Percentiles rank a stretch among this genome's conserved stretches.
Conservation (phyloP, 1,140 invertebrate genomes). For the Amyelois transitella region DNA sequence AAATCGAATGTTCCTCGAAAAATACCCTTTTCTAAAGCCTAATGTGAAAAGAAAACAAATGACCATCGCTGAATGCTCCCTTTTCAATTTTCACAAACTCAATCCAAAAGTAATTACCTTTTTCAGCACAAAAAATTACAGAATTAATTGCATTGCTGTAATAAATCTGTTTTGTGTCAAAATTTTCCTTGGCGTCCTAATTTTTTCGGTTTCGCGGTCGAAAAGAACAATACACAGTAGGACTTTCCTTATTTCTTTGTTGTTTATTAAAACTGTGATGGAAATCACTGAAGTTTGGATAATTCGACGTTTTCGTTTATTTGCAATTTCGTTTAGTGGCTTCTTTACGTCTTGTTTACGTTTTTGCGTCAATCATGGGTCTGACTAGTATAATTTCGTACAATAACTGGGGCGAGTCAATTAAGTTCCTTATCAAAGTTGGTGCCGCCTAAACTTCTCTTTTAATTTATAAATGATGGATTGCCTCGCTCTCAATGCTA, state of each 20-base stretch:
- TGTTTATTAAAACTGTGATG: slow-evolving; percentile 53
- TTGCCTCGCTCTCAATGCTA: neutral
- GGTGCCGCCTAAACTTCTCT: neutral
- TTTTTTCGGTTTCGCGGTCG: slow-evolving; percentile 27
- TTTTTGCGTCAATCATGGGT: slow-evolving; percentile 9
- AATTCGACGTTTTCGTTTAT: slow-evolving; percentile 51
- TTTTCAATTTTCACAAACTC: neutral
- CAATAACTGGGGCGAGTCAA: neutral
- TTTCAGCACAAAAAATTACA: slow-evolving; percentile 1
- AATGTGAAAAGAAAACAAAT: slow-evolving; percentile 26
- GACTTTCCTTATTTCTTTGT: slow-evolving; percentile 57
- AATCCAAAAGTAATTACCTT: neutral
- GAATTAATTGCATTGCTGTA: slow-evolving; percentile 7
- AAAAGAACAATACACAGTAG: slow-evolving; percentile 29
- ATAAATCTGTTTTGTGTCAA: slow-evolving; percentile 12
- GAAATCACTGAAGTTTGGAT: slow-evolving; percentile 48
- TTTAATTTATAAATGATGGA: slow-evolving; percentile 6
- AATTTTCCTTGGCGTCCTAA: slow-evolving; percentile 14
- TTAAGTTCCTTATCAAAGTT: slow-evolving; percentile 1
- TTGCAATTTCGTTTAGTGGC: slow-evolving; percentile 54
- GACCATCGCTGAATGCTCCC: slow-evolving; percentile 4
- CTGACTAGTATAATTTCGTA: neutral
- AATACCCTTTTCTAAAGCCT: slow-evolving; percentile 22
- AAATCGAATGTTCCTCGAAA: slow-evolving; percentile 45
- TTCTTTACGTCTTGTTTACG: slow-evolving; percentile 46